Percentiles rank a stretch among this genome's conserved stretches.
Evolutionary conservation across 2,797 vertebrate genomes (phyloP).

Genomic region (Cuculus canorus): DNA sequence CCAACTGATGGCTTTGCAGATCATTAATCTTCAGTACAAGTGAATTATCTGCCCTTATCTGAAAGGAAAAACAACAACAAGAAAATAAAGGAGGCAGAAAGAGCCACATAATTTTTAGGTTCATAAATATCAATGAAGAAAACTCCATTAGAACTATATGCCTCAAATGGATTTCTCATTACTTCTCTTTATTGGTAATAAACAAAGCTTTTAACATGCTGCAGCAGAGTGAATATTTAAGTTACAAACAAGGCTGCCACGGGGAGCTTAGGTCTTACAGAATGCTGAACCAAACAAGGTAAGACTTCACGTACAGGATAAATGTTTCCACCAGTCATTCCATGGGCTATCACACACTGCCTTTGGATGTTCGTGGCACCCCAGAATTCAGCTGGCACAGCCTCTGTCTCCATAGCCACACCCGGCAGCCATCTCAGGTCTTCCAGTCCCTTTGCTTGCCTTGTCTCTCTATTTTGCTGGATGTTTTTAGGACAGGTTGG

Average conservation of each 20-base stretch:
- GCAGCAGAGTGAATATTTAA: neutral
- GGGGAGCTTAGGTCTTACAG: neutral
- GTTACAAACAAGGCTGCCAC: conserved; percentile 20
- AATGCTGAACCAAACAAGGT: neutral
- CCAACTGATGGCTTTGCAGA: neutral
- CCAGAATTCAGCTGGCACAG: neutral
- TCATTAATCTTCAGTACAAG: neutral
- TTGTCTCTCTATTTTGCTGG: neutral
- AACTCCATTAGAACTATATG: neutral
- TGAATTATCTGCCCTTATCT: neutral
- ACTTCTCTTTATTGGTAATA: neutral
- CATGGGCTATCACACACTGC: neutral
- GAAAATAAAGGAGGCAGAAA: neutral
- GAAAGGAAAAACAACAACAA: neutral
- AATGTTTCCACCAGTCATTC: neutral
- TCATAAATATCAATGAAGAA: neutral
- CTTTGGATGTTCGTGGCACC: neutral
- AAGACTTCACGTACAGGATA: neutral
- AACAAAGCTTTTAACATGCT: conserved; percentile 25
- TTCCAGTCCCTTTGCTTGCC: neutral
- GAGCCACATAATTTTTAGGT: neutral
- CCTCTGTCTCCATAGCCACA: neutral
- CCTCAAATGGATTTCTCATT: conserved; percentile 42
- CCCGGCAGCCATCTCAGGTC: neutral
- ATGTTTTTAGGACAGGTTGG: neutral